phyloP scores from a whole-genome alignment of 2,888 invertebrate genomes.

The Rotaria magnacalcarata region DNA sequence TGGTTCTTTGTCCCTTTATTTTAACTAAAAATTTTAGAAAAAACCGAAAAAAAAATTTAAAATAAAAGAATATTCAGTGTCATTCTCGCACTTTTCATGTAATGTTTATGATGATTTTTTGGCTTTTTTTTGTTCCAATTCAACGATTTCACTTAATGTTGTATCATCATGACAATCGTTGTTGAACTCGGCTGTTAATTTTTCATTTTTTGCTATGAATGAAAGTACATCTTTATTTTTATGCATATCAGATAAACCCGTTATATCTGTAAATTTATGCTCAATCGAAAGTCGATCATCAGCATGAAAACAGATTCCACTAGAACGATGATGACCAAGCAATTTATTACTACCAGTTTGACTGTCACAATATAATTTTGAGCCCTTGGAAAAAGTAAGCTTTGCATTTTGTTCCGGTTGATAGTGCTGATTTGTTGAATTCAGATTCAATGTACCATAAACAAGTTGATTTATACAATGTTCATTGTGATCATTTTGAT shows the following conservation, averaged over 20 bases:
- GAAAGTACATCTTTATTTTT: neutral
- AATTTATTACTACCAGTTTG: neutral
- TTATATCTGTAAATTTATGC: neutral
- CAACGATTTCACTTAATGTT: neutral
- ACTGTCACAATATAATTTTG: constrained; percentile 26
- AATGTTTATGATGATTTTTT: neutral
- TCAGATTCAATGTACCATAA: neutral
- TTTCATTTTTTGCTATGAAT: neutral
- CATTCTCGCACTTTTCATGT: neutral
- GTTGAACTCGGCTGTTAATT: neutral
- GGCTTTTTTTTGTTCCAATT: neutral
- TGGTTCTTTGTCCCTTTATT: neutral
- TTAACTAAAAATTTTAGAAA: neutral
- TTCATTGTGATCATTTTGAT: neutral
- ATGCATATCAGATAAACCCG: neutral
- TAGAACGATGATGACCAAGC: neutral
- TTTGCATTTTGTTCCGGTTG: neutral
- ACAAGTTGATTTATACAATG: neutral
- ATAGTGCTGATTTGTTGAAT: neutral
- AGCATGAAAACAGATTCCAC: neutral
- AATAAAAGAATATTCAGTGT: neutral
- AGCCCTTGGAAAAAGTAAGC: neutral
- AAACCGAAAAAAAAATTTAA: neutral
- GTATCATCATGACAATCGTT: neutral
- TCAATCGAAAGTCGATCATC: neutral